Conservation (phyloP, 2,113 vertebrate genomes). For the Poeciliopsis occidentalis region DNA sequence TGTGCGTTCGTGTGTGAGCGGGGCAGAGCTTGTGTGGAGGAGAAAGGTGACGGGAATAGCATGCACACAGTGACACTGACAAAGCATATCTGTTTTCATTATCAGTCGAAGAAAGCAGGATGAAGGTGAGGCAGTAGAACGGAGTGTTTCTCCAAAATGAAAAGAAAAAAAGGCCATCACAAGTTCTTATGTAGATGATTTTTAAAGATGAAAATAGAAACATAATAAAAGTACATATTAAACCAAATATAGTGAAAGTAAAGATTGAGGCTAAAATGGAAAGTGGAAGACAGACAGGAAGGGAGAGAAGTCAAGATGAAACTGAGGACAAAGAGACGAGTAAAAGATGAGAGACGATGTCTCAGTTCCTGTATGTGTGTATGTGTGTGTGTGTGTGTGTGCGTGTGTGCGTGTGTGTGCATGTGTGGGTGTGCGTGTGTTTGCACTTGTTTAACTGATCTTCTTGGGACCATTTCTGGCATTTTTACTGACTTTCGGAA, state of each 20-base stretch:
- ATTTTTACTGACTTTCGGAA: no score
- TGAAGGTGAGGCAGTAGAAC: constrained; percentile 15
- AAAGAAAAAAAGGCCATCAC: neutral
- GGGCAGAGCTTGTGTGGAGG: constrained; percentile 27
- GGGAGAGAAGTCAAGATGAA: constrained; percentile 49
- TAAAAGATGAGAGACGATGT: constrained; percentile 69
- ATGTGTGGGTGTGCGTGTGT: constrained; percentile 47
- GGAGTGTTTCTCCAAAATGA: neutral
- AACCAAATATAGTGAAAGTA: no score
- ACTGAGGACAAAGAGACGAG: constrained; percentile 59
- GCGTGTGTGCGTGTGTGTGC: neutral
- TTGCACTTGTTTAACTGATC: no score
- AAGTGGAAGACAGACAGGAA: constrained; percentile 53
- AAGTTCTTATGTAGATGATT: no score
- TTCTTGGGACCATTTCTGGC: no score
- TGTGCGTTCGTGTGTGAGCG: constrained; percentile 30
- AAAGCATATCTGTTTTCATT: constrained; percentile 55
- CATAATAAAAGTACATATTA: no score
- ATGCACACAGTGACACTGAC: constrained; percentile 45
- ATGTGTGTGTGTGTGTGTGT: no score
- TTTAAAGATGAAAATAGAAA: no score
- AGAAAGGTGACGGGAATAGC: constrained; percentile 53
- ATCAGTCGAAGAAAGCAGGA: constrained; percentile 45
- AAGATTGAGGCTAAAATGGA: constrained; percentile 27
- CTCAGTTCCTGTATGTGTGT: constrained; percentile 33